Conservation (phyloP, 2,888 invertebrate species). For the Ptychoptera albimana region DNA sequence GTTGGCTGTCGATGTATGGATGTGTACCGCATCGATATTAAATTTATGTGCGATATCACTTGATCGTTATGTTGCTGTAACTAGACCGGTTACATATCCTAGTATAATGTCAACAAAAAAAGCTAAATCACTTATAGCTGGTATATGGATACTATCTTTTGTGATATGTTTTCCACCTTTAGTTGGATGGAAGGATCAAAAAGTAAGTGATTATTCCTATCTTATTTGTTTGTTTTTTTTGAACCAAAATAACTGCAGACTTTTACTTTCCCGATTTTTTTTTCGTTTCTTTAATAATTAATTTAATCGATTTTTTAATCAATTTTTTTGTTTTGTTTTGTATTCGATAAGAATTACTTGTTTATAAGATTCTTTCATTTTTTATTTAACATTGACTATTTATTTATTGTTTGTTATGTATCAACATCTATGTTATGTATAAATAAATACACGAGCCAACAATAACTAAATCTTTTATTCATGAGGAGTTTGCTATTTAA, state of each 20-base stretch:
- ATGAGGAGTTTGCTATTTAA: too few species aligned
- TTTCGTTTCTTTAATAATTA: not conserved
- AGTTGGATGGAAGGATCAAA: slow-evolving; percentile 78
- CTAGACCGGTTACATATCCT: slow-evolving; percentile 89
- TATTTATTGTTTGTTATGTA: too few species aligned
- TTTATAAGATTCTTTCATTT: too few species aligned
- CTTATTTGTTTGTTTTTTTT: not conserved
- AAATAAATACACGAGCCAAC: too few species aligned
- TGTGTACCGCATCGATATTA: slow-evolving; percentile 95
- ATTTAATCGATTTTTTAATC: too few species aligned
- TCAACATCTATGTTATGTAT: too few species aligned
- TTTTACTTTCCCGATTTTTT: not conserved
- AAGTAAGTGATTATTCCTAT: slow-evolving; percentile 30
- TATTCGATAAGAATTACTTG: too few species aligned
- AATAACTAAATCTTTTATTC: too few species aligned
- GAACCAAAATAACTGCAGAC: not conserved
- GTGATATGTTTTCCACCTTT: slow-evolving; percentile 94
- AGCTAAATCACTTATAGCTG: slow-evolving; percentile 73
- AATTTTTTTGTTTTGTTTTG: too few species aligned
- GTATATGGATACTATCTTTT: slow-evolving; percentile 92
- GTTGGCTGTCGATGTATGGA: slow-evolving; percentile 96
- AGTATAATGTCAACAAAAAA: slow-evolving; percentile 73
- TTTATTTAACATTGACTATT: too few species aligned
- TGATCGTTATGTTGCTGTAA: slow-evolving; percentile 92
- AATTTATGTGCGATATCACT: slow-evolving; percentile 92